Evolutionary conservation across 2,797 vertebrate species (phyloP).

Genomic region (Pipistrellus kuhlii): DNA sequence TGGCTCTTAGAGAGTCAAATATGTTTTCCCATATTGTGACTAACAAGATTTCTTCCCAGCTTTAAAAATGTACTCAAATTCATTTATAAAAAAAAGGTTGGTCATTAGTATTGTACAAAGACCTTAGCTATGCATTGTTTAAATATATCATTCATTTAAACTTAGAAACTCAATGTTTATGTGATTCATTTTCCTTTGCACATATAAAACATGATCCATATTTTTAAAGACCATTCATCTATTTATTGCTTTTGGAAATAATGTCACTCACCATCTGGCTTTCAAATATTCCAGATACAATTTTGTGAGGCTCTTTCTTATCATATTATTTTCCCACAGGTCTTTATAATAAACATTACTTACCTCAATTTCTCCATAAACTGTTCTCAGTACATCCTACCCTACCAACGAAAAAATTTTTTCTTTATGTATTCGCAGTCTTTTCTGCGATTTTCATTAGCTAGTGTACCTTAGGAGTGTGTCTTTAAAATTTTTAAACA

Average conservation of each 20-base stretch:
- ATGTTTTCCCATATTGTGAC: conserved; percentile 17
- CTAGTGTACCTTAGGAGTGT: conserved; percentile 12
- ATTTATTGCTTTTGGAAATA: conserved; percentile 59
- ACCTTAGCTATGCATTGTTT: conserved; percentile 16
- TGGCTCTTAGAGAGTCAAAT: not conserved
- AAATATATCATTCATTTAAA: conserved; percentile 34
- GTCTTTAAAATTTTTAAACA: conserved; percentile 53
- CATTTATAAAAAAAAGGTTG: not conserved
- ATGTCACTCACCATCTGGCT: not conserved
- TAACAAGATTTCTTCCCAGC: conserved; percentile 14
- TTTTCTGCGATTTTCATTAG: conserved; percentile 52
- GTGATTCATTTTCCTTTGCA: conserved; percentile 20
- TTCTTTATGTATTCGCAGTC: not conserved
- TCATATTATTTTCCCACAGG: conserved; percentile 10
- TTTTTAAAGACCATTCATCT: conserved; percentile 47
- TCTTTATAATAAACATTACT: conserved; percentile 32
- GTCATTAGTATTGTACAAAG: conserved; percentile 56
- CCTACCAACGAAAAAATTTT: conserved; percentile 3
- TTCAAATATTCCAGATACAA: conserved; percentile 5
- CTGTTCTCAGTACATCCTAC: not conserved
- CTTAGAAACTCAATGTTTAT: not conserved
- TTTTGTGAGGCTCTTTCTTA: conserved; percentile 41
- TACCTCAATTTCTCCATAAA: conserved; percentile 30
- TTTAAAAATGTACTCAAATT: conserved; percentile 52
- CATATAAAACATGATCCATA: not conserved